These are phyloP conservation scores for Eugnorisma glareosa DNA, from an alignment of 2,888 invertebrate species.

Conservation along the genomic window DNA sequence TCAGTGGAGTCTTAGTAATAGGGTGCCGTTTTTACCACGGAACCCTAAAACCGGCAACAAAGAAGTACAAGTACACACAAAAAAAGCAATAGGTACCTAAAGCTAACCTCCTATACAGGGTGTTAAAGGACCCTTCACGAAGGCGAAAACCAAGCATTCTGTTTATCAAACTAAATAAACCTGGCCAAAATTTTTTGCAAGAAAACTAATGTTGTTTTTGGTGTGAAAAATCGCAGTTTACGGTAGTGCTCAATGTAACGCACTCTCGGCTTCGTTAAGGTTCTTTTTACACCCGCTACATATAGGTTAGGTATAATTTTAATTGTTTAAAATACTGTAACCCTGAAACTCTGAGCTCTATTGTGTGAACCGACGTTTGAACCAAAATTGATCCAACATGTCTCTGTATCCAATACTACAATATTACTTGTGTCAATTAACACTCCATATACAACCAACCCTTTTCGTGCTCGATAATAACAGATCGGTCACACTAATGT, in stretches of 20 bases:
- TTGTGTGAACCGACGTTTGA: not conserved
- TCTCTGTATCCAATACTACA: constrained; percentile 2
- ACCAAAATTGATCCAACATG: constrained; percentile 6
- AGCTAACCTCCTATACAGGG: no score
- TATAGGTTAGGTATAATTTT: not conserved
- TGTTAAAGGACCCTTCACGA: no score
- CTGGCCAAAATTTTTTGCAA: no score
- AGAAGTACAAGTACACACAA: no score
- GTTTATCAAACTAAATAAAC: no score
- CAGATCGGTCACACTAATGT: constrained; percentile 28
- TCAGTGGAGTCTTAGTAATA: no score
- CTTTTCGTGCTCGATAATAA: constrained; percentile 22
- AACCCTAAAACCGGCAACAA: no score
- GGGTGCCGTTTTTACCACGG: no score
- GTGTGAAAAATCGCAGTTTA: not conserved
- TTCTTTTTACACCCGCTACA: not conserved
- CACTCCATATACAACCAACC: constrained; percentile 16
- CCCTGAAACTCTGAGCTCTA: not conserved
- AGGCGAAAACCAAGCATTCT: no score
- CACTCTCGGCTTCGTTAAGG: not conserved
- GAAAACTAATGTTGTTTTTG: not conserved
- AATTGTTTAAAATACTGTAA: not conserved
- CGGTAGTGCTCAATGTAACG: not conserved
- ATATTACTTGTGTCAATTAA: constrained; percentile 34
- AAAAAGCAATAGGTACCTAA: no score